Conservation (phyloP, 2,888 invertebrate genomes). For the Eueremaeus valkanovi region DNA sequence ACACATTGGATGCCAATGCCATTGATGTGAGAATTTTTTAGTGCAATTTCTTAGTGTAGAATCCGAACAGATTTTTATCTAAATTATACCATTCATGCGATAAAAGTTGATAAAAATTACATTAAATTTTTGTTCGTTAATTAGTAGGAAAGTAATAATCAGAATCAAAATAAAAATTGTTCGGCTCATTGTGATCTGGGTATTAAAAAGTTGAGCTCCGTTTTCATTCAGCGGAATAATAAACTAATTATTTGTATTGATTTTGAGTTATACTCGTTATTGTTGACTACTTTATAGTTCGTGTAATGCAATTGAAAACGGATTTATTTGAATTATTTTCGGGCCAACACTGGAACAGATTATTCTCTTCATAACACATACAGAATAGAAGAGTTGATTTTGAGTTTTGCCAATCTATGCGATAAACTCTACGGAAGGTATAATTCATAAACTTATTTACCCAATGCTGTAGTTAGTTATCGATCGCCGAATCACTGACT, state of each 20-base stretch:
- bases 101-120: background rate
- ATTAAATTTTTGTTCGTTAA: conserved; percentile 20
- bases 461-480: conserved; percentile 31
- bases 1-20: too few relatives aligned
- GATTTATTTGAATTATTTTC: background rate
- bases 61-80: too few relatives aligned
- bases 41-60: too few relatives aligned
- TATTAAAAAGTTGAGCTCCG: too few relatives aligned
- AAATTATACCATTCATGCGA: too few relatives aligned
- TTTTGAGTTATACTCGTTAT: background rate
- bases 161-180: conserved; percentile 2
- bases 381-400: background rate
- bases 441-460: conserved; percentile 33
- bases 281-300: background rate
- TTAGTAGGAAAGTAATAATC: conserved; percentile 1
- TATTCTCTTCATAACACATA: background rate
- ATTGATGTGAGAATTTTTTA: too few relatives aligned
- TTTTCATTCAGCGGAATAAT: background rate
- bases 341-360: too few relatives aligned
- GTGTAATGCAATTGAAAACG: conserved; percentile 12
- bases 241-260: background rate
- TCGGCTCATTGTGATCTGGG: too few relatives aligned
- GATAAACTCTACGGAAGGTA: background rate
- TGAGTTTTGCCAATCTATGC: background rate
- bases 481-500: conserved; percentile 13